phyloP scores from a whole-genome alignment of 2,797 vertebrate genomes.

The Cygnus olor region DNA sequence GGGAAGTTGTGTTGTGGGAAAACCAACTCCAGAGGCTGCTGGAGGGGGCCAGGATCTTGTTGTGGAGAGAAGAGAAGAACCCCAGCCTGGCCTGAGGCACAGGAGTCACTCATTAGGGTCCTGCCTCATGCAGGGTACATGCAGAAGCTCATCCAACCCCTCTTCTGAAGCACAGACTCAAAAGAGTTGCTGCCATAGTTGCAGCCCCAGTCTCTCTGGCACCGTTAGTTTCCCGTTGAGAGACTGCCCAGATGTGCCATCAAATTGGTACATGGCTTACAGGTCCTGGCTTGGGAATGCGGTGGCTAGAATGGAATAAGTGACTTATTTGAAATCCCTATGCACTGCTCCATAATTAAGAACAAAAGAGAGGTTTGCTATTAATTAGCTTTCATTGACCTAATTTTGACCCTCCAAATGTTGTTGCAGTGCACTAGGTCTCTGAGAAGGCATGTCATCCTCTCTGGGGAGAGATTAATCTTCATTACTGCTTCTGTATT shows the following conservation, averaged over 20 bases:
- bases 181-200: not conserved
- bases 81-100: not conserved
- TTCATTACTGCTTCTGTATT: conserved; percentile 45
- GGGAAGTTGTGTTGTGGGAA: not conserved
- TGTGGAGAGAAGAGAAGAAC: not conserved
- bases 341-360: not conserved
- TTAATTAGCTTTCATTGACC: conserved; percentile 61
- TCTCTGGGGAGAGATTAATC: conserved; percentile 56
- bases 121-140: not conserved
- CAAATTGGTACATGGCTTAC: not conserved
- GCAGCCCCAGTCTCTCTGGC: not conserved
- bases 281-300: not conserved
- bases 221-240: not conserved
- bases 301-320: not conserved
- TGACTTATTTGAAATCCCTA: conserved; percentile 44
- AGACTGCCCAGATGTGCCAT: not conserved
- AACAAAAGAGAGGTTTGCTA: conserved; percentile 29
- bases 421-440: not conserved
- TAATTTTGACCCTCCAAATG: conserved; percentile 50
- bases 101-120: not conserved
- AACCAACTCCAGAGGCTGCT: not conserved
- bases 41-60: not conserved
- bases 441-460: not conserved
- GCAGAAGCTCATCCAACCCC: not conserved
- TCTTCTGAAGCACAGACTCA: not conserved